Evolutionary conservation across 2,113 vertebrate genomes (phyloP).

Genomic region (Tringa solitaria): DNA sequence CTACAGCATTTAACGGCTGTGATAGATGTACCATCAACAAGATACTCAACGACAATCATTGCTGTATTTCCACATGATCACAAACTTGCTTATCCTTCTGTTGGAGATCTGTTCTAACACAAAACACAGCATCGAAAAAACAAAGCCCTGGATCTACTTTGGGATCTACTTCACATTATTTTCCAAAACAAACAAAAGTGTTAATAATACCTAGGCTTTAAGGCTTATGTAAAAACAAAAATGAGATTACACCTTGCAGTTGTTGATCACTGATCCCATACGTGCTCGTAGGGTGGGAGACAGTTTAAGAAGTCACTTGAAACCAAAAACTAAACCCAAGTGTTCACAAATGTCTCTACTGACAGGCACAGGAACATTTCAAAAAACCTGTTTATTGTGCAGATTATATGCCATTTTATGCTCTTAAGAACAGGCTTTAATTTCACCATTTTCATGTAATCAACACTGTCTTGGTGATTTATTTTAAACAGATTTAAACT

Average conservation of each 20-base stretch:
- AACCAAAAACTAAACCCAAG: not conserved
- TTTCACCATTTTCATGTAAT: not conserved
- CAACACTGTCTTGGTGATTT: not conserved
- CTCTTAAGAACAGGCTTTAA: not conserved
- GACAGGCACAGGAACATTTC: not conserved
- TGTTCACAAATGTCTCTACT: not conserved
- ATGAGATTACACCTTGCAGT: not conserved
- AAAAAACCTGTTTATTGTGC: not conserved
- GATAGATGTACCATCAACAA: not conserved
- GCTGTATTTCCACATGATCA: not conserved
- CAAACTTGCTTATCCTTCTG: not conserved
- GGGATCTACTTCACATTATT: not conserved
- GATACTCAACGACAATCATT: rapidly evolving
- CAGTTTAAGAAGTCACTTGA: not conserved
- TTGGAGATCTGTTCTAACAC: not conserved
- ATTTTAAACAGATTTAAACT: not conserved
- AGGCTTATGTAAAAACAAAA: not conserved
- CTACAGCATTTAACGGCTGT: not conserved
- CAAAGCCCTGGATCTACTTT: not conserved
- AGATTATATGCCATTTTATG: not conserved
- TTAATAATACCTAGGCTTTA: not conserved
- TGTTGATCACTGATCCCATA: not conserved
- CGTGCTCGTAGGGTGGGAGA: not conserved
- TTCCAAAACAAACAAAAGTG: not conserved
- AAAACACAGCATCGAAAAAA: rapidly evolving